phyloP scores from a whole-genome alignment of 1,140 invertebrate species.

The Pseudomyrmex flavicornis region DNA sequence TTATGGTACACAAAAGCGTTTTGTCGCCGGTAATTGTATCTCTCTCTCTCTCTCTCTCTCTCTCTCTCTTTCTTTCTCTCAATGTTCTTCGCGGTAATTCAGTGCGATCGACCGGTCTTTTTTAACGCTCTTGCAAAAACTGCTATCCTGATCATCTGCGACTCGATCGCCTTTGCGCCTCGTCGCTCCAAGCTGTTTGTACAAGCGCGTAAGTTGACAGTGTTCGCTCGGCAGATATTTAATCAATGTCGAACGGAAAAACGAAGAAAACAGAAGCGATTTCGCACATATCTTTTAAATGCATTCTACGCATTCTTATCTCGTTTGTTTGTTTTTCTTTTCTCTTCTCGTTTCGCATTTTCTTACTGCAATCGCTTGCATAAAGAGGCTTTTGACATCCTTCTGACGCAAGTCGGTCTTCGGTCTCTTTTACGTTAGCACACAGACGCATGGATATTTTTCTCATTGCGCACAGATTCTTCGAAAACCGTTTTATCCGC shows the following conservation, averaged over 20 bases:
- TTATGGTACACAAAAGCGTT: neutral
- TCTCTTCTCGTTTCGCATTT: conserved; percentile 14
- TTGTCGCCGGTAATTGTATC: neutral
- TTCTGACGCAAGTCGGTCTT: conserved; percentile 25
- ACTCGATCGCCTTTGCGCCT: conserved; percentile 77
- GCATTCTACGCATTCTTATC: neutral
- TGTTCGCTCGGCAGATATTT: conserved; percentile 20
- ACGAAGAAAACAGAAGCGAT: conserved; percentile 61
- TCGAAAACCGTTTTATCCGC: neutral
- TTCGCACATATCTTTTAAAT: neutral
- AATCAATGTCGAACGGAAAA: conserved; percentile 40
- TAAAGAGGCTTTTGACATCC: conserved; percentile 12
- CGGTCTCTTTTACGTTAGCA: neutral
- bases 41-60: neutral
- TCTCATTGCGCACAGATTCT: no score
- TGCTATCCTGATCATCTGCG: conserved; percentile 78
- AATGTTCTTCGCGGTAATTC: neutral
- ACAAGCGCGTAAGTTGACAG: conserved; percentile 40
- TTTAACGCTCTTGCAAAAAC: conserved; percentile 53
- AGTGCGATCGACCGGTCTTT: conserved; percentile 42
- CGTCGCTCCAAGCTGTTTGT: conserved; percentile 75
- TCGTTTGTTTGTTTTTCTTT: conserved; percentile 5
- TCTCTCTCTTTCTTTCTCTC: neutral
- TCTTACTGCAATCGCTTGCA: conserved; percentile 7
- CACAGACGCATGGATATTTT: conserved; percentile 3